Evolutionary conservation across 2,797 vertebrate species (phyloP).

Genomic region (Labeo calbasu): DNA sequence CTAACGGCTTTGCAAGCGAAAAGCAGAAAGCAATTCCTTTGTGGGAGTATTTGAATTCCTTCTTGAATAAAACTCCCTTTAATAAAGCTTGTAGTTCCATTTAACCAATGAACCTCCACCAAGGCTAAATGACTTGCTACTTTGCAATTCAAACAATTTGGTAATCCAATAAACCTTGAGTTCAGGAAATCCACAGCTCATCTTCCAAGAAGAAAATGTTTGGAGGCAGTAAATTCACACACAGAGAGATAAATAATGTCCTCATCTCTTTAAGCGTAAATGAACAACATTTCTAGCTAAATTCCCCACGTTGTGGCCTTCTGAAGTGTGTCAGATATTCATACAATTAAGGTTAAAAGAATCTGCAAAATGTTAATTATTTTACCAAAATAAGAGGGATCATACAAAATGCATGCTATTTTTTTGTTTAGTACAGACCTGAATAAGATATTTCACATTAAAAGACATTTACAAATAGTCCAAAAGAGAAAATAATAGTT

Average conservation of each 20-base stretch:
- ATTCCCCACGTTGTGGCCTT: conserved; percentile 12
- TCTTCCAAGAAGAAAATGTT: neutral
- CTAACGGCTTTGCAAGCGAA: conserved; percentile 74
- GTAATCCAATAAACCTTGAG: neutral
- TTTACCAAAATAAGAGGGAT: too few species aligned
- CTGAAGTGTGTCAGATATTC: neutral
- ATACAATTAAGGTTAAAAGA: neutral
- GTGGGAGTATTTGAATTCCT: conserved; percentile 67
- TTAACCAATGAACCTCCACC: conserved; percentile 47
- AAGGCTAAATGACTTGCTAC: conserved; percentile 30
- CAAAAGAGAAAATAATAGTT: too few species aligned
- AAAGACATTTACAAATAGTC: too few species aligned
- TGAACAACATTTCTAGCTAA: neutral
- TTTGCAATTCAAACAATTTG: conserved; percentile 30
- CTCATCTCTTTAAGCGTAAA: neutral
- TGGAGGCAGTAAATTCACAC: neutral
- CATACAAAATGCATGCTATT: too few species aligned
- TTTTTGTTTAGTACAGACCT: too few species aligned
- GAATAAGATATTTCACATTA: too few species aligned
- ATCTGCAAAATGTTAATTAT: too few species aligned
- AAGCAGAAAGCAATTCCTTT: conserved; percentile 46
- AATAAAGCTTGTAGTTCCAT: conserved; percentile 42
- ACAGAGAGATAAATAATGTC: neutral
- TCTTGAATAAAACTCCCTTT: conserved; percentile 60
- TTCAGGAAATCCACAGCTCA: neutral